Percentiles rank a stretch among this genome's conserved stretches.
Conservation (phyloP, 2,113 vertebrate genomes). For the Pantherophis guttatus region DNA sequence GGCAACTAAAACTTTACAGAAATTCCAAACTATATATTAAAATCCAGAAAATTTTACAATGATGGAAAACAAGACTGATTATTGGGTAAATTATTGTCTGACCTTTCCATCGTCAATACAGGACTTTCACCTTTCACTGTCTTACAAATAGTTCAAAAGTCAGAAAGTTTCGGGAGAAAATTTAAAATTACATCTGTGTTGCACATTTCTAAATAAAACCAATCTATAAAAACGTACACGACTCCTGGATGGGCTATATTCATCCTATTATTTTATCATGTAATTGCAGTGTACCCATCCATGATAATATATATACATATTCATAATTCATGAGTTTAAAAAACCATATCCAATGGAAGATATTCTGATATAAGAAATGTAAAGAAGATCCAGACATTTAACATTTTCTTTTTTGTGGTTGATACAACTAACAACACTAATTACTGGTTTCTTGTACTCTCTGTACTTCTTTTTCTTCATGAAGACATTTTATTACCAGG, state of each 20-base stretch:
- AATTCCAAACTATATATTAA: conserved; percentile 16
- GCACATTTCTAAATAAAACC: neutral
- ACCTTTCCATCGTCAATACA: neutral
- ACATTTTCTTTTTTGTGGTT: neutral
- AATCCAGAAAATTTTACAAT: conserved; percentile 37
- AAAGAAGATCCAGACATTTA: neutral
- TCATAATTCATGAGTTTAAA: neutral
- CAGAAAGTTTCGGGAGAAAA: neutral
- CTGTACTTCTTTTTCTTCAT: neutral
- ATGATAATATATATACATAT: neutral
- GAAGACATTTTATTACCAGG: neutral
- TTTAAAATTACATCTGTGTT: neutral
- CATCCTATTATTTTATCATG: neutral
- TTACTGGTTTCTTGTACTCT: neutral
- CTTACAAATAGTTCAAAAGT: conserved; percentile 12
- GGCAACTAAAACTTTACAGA: conserved; percentile 21
- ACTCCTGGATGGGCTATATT: neutral
- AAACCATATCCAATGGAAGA: neutral
- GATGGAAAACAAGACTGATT: conserved; percentile 19
- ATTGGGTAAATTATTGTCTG: neutral
- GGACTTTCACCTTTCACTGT: conserved; percentile 1
- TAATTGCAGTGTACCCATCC: neutral
- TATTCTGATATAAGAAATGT: neutral
- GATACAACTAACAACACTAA: neutral
- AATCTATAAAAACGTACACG: neutral